These are phyloP conservation scores for Danionella dracula DNA, from an alignment of 2,797 vertebrate genomes.

Conservation along the genomic window DNA sequence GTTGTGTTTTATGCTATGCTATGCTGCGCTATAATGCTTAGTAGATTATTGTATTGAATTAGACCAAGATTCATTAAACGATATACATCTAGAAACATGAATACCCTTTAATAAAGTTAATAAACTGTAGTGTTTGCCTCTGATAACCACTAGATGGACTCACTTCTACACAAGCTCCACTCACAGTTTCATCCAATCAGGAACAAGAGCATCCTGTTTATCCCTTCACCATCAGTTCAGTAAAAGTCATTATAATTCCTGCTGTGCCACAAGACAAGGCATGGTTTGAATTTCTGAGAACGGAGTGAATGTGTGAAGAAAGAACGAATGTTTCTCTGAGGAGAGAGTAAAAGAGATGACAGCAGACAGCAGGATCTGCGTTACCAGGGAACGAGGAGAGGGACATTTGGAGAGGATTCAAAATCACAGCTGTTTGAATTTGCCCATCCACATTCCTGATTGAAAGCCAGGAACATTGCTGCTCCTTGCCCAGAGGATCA, in stretches of 20 bases:
- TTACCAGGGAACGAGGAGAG: conserved; percentile 4
- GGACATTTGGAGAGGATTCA: conserved; percentile 28
- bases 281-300: neutral
- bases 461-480: conserved; percentile 41
- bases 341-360: neutral
- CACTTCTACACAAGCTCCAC: neutral
- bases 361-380: conserved; percentile 18
- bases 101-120: too few species aligned
- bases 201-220: neutral
- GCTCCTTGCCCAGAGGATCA: conserved; percentile 23
- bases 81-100: too few species aligned
- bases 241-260: neutral
- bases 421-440: conserved; percentile 61
- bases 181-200: neutral
- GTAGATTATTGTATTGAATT: too few species aligned
- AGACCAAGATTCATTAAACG: too few species aligned
- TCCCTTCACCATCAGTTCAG: conserved; percentile 31
- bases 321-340: conserved; percentile 8
- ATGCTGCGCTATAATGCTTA: too few species aligned
- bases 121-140: neutral
- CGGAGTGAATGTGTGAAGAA: neutral
- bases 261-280: neutral
- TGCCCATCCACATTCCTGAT: conserved; percentile 56
- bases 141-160: conserved; percentile 3
- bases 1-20: too few species aligned